These are phyloP conservation scores for Augochlorella aurata DNA, from an alignment of 2,888 invertebrate genomes.

Conservation along the genomic window DNA sequence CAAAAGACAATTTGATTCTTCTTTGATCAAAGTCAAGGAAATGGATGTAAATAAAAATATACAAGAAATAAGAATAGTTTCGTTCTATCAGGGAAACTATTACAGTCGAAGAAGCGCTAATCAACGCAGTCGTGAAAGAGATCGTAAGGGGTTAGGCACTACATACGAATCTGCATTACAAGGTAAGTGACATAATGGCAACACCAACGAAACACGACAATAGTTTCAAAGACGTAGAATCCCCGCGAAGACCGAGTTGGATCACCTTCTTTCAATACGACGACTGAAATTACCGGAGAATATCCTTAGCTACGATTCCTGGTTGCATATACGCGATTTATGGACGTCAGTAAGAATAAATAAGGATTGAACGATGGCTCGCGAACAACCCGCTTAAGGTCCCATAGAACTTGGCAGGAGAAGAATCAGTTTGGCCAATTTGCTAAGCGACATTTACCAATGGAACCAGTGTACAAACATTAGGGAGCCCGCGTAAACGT, in stretches of 20 bases:
- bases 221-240: neutral
- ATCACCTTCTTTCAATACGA: neutral
- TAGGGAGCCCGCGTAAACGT: neutral
- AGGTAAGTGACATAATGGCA: too few species aligned
- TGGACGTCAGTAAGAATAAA: neutral
- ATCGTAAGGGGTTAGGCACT: too few species aligned
- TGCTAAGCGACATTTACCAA: conserved; percentile 3
- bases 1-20: too few species aligned
- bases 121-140: too few species aligned
- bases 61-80: too few species aligned
- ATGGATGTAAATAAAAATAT: too few species aligned
- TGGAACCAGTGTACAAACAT: neutral
- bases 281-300: neutral
- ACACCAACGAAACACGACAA: neutral
- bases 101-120: too few species aligned
- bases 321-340: neutral
- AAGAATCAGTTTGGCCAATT: neutral
- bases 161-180: too few species aligned
- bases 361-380: neutral
- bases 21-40: too few species aligned
- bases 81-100: too few species aligned
- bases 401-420: neutral
- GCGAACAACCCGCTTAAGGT: neutral
- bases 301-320: neutral
- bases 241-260: neutral